Base-by-base conservation (phyloP, 2,888 invertebrate genomes). In the Synergus laeviventris region DNA sequence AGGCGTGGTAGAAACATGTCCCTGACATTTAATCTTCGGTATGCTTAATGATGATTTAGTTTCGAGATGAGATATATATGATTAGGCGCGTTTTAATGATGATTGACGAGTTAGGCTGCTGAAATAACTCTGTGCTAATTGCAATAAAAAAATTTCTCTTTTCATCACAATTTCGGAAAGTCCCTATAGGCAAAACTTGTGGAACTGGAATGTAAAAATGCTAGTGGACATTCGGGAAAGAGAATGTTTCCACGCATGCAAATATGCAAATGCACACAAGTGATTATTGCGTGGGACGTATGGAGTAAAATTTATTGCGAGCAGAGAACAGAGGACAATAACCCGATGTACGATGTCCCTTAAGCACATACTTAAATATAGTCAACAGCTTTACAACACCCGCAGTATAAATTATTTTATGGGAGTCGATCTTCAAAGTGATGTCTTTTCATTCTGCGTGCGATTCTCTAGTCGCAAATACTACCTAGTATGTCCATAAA, bases 361-460 rank as follows among this genome's bases (percentile, higher is more conserved):
- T 84, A 81, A 86, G 79, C 80, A 83, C 80, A 80, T 81, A 79
- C 85, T 86, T 84, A 87, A 86, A 87, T 86, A 87, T 86, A 87
- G 85, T 83, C 59, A 81, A 76, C 80, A 54, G 54, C 77, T 42
- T 66, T 45, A 66, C 66, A 66, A 8, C 11, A 45, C 66, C 66
- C 42, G 16, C 66, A 42, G 45, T 39, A 45, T 45, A 66, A 66
- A 66, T 45, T 66, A 66, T 66, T 66, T 66, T 45, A 66, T 42
- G 66, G 14, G 8, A 45, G 60, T 60, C 31, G 60, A 60, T 49
- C 49, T 60, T 60, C 60, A 31, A 24, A 60, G 31, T 60, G 31
- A 66, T 45, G 24, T 45, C 21, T 66, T 66, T 45, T 42, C 36
- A 66, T 66, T 66, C 38, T 18, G 62, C 8, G 60, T 31, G 49